Base-by-base conservation (phyloP, 64 coral and sea anemone genomes). In the Montipora cactus region DNA sequence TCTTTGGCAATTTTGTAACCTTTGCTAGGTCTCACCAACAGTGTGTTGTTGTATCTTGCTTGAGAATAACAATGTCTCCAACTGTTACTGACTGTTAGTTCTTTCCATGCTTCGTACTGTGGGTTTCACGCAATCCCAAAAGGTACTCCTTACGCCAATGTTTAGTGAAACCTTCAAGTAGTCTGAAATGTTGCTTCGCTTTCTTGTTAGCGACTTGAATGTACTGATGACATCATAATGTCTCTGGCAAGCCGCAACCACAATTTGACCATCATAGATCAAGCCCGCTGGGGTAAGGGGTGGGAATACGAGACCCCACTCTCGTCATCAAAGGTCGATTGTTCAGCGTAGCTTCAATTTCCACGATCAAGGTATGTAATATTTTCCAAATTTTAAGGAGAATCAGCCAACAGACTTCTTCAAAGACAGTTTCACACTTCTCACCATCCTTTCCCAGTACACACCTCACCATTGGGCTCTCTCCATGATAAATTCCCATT, bases 331-430 rank as follows among this genome's bases (percentile, higher is more conserved):
- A 57, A 57, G 1, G 3, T 71, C 68, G 16, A 57, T 8, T 7
- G 16, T 71, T 82, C 22, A 82, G 51, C 49, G 80, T 82, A n/a
- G 79, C 80, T 82, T 82, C 49, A 25, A 76, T 48, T 49, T 75
- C 87, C 13, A 58, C 5, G 6, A 82, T 57, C 15, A 82, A 25
- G 21, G 57, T 84, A 45, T 9, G 53, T 3, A 84, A 37, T 28
- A 18, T 4, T 67, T 14, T 84, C 48, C 59, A 48, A 23, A 84
- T 49, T 48, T 81, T 49, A 49, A 50, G 16, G 79, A 81, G n/a
- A 3, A 48, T 81, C 44, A 7, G 20, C 79, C 79, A 21, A 81
- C 3, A 44, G 79, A n/a, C 49, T 50, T 81, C 47, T 81, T 81
- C 37, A 81, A 16, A 81, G 50, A 81, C 20, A 44, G 44, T 49